These are phyloP conservation scores for Lissocephala sabroskyi DNA, from an alignment of 2,888 invertebrate genomes.

Conservation along the genomic window DNA sequence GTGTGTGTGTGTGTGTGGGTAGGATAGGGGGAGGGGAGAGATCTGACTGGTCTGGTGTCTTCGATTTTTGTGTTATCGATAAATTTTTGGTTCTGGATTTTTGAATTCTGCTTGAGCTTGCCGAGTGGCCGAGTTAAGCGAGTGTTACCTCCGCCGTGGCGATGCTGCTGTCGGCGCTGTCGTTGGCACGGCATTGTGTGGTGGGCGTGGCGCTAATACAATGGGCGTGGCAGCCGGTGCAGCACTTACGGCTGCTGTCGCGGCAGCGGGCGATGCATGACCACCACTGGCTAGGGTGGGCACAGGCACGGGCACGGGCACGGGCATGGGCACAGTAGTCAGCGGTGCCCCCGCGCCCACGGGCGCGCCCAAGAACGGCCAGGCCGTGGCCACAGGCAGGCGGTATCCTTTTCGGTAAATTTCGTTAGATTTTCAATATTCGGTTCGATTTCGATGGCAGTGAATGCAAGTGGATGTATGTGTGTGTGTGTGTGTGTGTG, in stretches of 20 bases:
- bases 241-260: conserved; percentile 73
- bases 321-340: conserved; percentile 74
- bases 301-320: conserved; percentile 55
- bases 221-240: conserved; percentile 74
- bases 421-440: background rate
- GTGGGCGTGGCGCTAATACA: conserved; percentile 80
- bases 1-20: conserved; percentile 10
- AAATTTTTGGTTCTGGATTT: conserved; percentile 31
- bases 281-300: conserved; percentile 72
- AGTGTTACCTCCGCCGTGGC: conserved; percentile 85
- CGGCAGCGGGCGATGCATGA: conserved; percentile 74
- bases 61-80: conserved; percentile 10
- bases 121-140: too few species aligned
- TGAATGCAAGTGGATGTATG: background rate
- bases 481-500: background rate
- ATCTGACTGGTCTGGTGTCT: conserved; percentile 11
- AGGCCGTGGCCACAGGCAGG: conserved; percentile 83
- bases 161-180: conserved; percentile 81
- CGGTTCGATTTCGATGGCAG: background rate
- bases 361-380: conserved; percentile 80
- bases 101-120: conserved; percentile 72
- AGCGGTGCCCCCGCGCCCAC: conserved; percentile 73
- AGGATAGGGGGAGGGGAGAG: background rate
- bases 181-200: conserved; percentile 49
- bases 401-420: conserved; percentile 77